Conservation (phyloP, 1,140 invertebrate genomes). For the Meloidogyne chitwoodi region DNA sequence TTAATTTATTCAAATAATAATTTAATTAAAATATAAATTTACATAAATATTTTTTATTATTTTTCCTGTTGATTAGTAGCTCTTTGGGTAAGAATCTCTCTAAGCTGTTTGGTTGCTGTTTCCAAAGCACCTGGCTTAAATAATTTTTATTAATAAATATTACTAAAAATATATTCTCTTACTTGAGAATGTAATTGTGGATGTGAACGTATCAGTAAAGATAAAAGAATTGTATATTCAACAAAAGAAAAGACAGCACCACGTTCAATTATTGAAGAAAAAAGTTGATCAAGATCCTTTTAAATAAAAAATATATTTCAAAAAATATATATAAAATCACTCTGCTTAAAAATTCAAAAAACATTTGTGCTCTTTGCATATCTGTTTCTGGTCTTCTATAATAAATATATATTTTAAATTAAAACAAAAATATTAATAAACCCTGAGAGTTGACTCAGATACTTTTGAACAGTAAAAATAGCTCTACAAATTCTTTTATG, state of each 20-base stretch:
- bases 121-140: slow-evolving; percentile 17
- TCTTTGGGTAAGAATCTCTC: slow-evolving; percentile 17
- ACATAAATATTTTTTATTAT: neutral
- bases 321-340: neutral
- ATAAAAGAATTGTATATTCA: slow-evolving; percentile 20
- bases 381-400: slow-evolving; percentile 15
- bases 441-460: slow-evolving; percentile 77
- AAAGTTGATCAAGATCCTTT: slow-evolving; percentile 18
- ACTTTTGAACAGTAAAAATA: slow-evolving; percentile 79
- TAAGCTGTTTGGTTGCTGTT: slow-evolving; percentile 6
- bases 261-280: slow-evolving; percentile 13
- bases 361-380: slow-evolving; percentile 18
- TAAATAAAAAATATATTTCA: neutral
- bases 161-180: no score
- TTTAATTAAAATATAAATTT: neutral
- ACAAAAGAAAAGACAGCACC: slow-evolving; percentile 14
- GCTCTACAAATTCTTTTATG: slow-evolving; percentile 69
- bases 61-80: neutral
- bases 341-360: slow-evolving; percentile 15
- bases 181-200: slow-evolving; percentile 12
- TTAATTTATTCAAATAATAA: neutral
- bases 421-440: no score
- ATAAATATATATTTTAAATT: neutral
- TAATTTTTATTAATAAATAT: neutral
- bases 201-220: slow-evolving; percentile 15